Conservation (phyloP, 2,797 vertebrate genomes). For the Choloepus didactylus region DNA sequence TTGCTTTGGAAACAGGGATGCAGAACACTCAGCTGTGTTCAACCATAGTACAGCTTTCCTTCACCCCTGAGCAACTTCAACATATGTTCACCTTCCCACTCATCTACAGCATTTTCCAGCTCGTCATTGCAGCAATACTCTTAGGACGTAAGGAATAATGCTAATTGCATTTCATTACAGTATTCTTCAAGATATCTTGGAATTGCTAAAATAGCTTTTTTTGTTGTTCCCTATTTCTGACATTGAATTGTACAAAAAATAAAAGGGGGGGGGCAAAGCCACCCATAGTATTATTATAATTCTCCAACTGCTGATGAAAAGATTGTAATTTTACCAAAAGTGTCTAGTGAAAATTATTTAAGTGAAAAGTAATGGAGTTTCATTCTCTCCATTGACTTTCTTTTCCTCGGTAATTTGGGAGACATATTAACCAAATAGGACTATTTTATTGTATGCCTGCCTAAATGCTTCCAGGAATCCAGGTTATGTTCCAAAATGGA, state of each 20-base stretch:
- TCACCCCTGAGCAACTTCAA: conserved; percentile 91
- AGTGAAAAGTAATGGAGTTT: neutral
- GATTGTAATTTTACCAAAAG: neutral
- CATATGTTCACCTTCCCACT: conserved; percentile 97
- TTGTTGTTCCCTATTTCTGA: neutral
- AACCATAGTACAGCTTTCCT: conserved; percentile 97
- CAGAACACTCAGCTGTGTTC: conserved; percentile 98
- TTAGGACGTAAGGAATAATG: conserved; percentile 91
- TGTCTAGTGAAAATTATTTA: neutral
- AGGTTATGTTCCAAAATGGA: neutral
- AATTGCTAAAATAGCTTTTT: neutral
- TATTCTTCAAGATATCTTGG: neutral
- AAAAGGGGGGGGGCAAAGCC: neutral
- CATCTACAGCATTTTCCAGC: conserved; percentile 98
- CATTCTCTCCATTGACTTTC: neutral
- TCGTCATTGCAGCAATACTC: conserved; percentile 86
- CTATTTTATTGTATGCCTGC: neutral
- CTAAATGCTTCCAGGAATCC: neutral
- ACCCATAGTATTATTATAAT: neutral
- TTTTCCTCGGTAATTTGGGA: conserved; percentile 4
- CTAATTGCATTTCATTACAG: rapidly evolving
- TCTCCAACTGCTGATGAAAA: neutral
- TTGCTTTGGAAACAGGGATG: conserved; percentile 96
- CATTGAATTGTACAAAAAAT: neutral
- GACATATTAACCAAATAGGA: neutral